A percentile compares a stretch with the other conserved stretches of the same genome.
phyloP scores from a whole-genome alignment of 30 jellyfish, hydroid and myxozoan genomes.

The Aurelia aurita region DNA sequence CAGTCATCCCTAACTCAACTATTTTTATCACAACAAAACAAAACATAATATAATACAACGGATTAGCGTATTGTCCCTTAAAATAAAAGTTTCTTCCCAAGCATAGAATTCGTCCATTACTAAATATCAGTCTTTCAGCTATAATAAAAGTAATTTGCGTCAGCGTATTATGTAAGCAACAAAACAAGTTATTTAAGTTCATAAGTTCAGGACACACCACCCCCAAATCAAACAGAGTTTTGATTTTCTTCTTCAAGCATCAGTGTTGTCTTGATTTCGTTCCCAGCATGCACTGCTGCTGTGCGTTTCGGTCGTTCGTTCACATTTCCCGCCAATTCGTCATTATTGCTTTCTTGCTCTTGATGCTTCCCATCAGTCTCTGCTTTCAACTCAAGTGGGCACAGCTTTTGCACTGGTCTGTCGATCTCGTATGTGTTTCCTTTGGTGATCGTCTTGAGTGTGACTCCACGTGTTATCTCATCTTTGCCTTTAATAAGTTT shows the following conservation, averaged over 20 bases:
- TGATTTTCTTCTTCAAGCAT: constrained; percentile 8
- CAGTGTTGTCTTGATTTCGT: constrained; percentile 23
- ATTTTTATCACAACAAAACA: no score
- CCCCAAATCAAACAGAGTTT: not conserved
- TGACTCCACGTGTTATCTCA: not conserved
- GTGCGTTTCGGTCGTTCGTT: not conserved
- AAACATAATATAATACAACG: no score
- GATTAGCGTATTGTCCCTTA: no score
- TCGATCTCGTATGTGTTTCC: not conserved
- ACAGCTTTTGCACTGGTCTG: constrained; percentile 2
- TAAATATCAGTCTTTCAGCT: no score
- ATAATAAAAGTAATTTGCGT: no score
- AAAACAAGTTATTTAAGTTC: no score
- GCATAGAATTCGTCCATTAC: no score
- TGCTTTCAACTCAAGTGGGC: constrained; percentile 15
- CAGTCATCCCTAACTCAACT: no score
- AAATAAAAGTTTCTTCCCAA: no score
- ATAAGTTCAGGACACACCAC: no score
- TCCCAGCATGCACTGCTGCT: not conserved
- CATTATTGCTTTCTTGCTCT: not conserved
- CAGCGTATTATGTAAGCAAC: no score
- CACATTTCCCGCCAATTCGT: not conserved
- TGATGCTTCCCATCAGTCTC: not conserved
- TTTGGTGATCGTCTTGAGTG: not conserved
- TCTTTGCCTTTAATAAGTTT: constrained; percentile 3